Conservation (phyloP, 2,888 invertebrate genomes). For the Ornithoptera alexandrae region DNA sequence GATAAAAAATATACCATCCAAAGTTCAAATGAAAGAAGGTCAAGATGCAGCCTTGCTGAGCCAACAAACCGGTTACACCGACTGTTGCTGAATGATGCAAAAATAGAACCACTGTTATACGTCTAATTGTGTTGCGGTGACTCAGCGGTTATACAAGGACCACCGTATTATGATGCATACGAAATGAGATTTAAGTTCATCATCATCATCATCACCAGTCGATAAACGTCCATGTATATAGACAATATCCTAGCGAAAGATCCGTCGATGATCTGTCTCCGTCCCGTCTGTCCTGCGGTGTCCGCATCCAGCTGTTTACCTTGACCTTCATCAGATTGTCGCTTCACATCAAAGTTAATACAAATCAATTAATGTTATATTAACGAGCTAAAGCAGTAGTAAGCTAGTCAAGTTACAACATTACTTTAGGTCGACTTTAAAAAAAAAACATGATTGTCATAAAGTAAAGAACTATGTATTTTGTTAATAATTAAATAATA, state of each 20-base stretch:
- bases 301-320: no score
- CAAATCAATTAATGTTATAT: not conserved
- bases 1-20: slow-evolving; percentile 6
- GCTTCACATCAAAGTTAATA: not conserved
- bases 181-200: not conserved
- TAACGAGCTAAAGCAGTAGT: not conserved
- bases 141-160: not conserved
- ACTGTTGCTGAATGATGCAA: slow-evolving; percentile 7
- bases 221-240: no score
- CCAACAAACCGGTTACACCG: slow-evolving; percentile 17
- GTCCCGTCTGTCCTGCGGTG: no score
- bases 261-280: no score
- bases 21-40: slow-evolving; percentile 19
- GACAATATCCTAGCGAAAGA: no score
- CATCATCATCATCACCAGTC: no score
- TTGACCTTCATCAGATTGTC: no score
- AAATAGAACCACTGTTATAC: slow-evolving; percentile 3
- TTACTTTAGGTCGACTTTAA: not conserved
- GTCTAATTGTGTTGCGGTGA: not conserved
- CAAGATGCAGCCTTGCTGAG: slow-evolving; percentile 24
- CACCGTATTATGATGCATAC: not conserved
- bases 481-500: no score
- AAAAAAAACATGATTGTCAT: not conserved
- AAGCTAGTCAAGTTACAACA: not conserved
- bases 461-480: not conserved